Percentiles rank a stretch among this genome's conserved stretches.
Conservation (phyloP, 2,113 vertebrate genomes). For the Tichodroma muraria region DNA sequence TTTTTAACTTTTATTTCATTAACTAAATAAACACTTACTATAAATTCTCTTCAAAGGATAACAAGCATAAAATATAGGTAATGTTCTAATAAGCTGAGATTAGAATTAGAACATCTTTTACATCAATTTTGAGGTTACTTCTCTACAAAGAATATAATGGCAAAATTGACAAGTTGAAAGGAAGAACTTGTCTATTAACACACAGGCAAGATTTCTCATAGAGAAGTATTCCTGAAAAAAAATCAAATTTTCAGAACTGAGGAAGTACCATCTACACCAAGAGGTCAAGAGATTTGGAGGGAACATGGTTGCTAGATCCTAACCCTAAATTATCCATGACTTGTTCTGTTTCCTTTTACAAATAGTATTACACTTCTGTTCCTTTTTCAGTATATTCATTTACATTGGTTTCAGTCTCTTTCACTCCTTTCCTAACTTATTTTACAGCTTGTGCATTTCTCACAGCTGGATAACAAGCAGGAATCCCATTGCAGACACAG, state of each 20-base stretch:
- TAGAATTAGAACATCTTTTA: neutral
- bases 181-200: neutral
- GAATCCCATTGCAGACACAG: conserved; percentile 39
- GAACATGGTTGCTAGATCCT: neutral
- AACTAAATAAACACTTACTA: neutral
- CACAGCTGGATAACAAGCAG: conserved; percentile 48
- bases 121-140: neutral
- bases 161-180: neutral
- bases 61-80: neutral
- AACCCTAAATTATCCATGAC: neutral
- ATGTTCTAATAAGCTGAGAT: neutral
- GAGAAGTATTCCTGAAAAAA: neutral
- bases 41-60: neutral
- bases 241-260: neutral
- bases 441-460: conserved; percentile 55
- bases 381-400: neutral
- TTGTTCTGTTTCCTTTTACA: neutral
- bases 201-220: neutral
- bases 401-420: neutral
- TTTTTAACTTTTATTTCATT: neutral
- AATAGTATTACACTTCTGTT: neutral
- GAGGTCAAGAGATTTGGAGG: neutral
- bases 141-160: neutral
- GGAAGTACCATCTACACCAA: neutral
- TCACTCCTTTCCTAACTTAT: conserved; percentile 41